Evolutionary conservation across 2,797 vertebrate species (phyloP), one percentile per base, ranked within the genome.

Genomic region (Xerus rutilus): DNA sequence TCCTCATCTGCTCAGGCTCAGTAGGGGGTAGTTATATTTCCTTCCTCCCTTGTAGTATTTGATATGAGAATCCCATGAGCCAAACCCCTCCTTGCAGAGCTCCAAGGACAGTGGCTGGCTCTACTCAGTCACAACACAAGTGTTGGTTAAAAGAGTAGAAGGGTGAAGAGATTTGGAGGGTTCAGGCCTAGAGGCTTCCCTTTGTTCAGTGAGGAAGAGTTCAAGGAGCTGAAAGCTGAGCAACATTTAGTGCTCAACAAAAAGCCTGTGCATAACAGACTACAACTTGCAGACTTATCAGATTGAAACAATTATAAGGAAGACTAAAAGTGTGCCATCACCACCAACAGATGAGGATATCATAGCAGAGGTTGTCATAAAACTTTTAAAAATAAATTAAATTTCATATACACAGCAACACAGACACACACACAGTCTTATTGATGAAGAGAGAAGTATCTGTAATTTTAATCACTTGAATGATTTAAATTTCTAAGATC

Each of bases 401-500:
- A 52, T 23, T 86, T 45, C 57, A 59, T 59, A 23, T 21, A 59
- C 57, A 23, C 52, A 11, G 23, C 54, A 4, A 65, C 57, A 23
- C 21, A 12, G 7, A n/a, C 52, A 54, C 52, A 11, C 57, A 59
- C 57, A 12, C 5, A 67, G 39, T 11, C 20, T 87, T 85, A 72
- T 43, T 67, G 35, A 28, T 74, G 94, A 76, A 62, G 14, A 89
- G 45, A 84, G 13, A 89, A 45, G 25, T 8, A 94, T n/a, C 13
- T 39, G 1, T 14, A 89, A 32, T 93, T 79, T 67, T 67, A 89
- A 92, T 85, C 11, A 74, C 30, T 35, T 67, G 35, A 4, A 6
- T 90, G 43, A 5, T 59, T 91, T 86, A 81, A 28, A 77, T 94
- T 69, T 96, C 79, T 70, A 72, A 85, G 12, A 45, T 73, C 54